Percentiles rank a stretch among this genome's conserved stretches.
These are phyloP conservation scores for Brachyptera putata DNA, from an alignment of 2,888 invertebrate genomes.

Conservation along the genomic window DNA sequence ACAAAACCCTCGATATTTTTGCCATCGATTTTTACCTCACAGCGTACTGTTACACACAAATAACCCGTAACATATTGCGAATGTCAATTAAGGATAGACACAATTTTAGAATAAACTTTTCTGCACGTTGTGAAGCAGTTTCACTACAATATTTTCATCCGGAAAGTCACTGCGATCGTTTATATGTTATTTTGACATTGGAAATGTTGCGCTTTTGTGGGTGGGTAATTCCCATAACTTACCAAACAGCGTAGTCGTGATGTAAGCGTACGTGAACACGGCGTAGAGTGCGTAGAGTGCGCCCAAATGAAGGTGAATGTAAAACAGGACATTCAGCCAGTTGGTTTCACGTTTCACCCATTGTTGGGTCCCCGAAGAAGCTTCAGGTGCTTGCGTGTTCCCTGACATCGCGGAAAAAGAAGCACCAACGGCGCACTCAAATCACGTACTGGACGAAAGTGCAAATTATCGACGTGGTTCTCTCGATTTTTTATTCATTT, in stretches of 20 bases:
- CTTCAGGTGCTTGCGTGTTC: not conserved
- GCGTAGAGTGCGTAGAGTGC: constrained; percentile 62
- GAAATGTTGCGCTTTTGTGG: too few species aligned
- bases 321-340: constrained; percentile 70
- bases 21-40: too few species aligned
- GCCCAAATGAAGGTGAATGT: constrained; percentile 67
- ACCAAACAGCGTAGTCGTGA: constrained; percentile 62
- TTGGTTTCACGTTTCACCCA: constrained; percentile 55
- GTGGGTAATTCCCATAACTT: too few species aligned
- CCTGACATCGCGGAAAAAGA: constrained; percentile 4
- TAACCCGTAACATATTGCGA: too few species aligned
- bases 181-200: too few species aligned
- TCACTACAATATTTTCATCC: too few species aligned
- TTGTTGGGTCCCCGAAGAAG: not conserved
- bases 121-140: too few species aligned
- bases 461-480: not conserved
- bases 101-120: too few species aligned
- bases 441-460: not conserved
- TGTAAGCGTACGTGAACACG: constrained; percentile 55
- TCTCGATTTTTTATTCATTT: not conserved
- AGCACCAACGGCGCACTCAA: not conserved
- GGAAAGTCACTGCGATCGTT: not conserved
- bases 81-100: too few species aligned
- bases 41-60: too few species aligned
- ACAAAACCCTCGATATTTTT: too few species aligned